A percentile compares a stretch with the other conserved stretches of the same genome.
phyloP scores from a whole-genome alignment of 2,113 vertebrate species.

The Callocephalon fimbriatum region DNA sequence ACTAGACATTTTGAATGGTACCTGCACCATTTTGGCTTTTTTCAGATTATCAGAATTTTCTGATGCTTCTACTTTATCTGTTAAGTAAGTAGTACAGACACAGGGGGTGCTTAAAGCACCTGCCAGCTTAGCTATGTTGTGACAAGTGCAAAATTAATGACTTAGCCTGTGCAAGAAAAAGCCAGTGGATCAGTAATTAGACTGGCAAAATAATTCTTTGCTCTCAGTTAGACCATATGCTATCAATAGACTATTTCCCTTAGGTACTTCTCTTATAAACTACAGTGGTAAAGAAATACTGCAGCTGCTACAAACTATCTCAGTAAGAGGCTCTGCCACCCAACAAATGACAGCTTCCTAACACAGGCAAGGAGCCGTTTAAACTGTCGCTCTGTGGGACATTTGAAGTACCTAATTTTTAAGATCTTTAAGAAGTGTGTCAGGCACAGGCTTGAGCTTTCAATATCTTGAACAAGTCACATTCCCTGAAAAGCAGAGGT shows the following conservation, averaged over 20 bases:
- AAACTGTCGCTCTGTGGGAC: background rate
- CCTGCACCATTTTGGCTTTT: background rate
- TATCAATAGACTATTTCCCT: background rate
- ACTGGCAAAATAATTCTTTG: background rate
- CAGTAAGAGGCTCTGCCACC: background rate
- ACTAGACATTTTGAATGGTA: background rate
- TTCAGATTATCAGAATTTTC: background rate
- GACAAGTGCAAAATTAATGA: background rate
- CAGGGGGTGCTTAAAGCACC: background rate
- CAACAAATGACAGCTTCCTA: background rate
- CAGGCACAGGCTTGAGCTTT: background rate
- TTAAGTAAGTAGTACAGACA: background rate
- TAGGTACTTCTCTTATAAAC: background rate
- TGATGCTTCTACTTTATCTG: background rate
- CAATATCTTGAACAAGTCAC: background rate
- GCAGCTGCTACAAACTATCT: background rate
- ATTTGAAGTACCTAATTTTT: background rate
- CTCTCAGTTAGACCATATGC: background rate
- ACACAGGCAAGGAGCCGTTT: background rate
- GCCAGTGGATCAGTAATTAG: background rate
- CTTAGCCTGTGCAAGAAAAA: background rate
- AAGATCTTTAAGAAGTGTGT: background rate
- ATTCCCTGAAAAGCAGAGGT: conserved; percentile 36
- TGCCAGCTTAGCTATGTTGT: background rate
- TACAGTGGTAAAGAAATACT: background rate